Evolutionary conservation across 2,113 vertebrate genomes (phyloP).

Genomic region (Junco hyemalis): DNA sequence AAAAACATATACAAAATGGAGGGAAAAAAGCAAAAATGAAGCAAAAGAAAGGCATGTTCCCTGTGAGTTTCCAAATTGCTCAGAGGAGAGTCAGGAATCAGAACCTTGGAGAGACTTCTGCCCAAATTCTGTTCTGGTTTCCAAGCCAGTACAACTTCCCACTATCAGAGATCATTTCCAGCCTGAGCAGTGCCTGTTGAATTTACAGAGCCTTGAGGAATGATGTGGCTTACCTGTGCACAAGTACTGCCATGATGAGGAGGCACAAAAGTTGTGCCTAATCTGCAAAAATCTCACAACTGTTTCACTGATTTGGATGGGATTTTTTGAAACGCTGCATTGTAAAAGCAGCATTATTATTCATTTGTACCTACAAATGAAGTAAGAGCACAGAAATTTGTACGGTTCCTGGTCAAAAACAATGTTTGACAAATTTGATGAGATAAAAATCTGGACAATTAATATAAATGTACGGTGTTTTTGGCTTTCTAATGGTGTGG

Average conservation of each 20-base stretch:
- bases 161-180: background rate
- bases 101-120: background rate
- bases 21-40: background rate
- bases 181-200: background rate
- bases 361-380: background rate
- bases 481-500: background rate
- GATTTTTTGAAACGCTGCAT: background rate
- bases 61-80: background rate
- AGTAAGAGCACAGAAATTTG: background rate
- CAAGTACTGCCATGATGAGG: background rate
- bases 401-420: background rate
- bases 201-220: background rate
- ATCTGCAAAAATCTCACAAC: background rate
- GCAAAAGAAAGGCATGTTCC: background rate
- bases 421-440: background rate
- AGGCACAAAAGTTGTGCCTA: background rate
- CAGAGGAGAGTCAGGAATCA: background rate
- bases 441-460: background rate
- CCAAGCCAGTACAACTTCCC: background rate
- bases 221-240: background rate
- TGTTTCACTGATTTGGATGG: background rate
- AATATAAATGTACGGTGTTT: background rate
- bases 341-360: background rate
- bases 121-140: background rate
- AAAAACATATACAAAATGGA: background rate